phyloP scores from a whole-genome alignment of 1,140 invertebrate genomes.

The Limonius californicus region DNA sequence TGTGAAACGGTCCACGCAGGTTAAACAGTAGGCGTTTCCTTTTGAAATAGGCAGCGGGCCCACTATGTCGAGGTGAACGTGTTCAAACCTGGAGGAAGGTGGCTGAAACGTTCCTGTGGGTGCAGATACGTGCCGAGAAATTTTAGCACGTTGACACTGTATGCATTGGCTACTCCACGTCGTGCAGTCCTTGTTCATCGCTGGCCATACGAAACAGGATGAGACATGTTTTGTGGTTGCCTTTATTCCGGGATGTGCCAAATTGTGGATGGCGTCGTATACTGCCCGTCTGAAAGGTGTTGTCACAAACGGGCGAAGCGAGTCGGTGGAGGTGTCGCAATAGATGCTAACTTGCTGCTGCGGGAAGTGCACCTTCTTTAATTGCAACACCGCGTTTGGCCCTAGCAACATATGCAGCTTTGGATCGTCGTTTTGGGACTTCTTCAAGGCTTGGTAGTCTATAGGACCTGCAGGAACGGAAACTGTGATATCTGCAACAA shows the following conservation, averaged over 20 bases:
- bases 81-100: slow-evolving; percentile 31
- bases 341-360: not conserved
- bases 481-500: too few relatives aligned
- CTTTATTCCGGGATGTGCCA: too few relatives aligned
- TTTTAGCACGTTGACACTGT: slow-evolving; percentile 38
- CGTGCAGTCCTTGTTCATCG: too few relatives aligned
- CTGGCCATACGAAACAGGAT: too few relatives aligned
- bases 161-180: slow-evolving; percentile 35
- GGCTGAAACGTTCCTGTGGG: slow-evolving; percentile 30
- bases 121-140: slow-evolving; percentile 35
- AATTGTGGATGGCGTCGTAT: too few relatives aligned
- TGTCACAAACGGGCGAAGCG: too few relatives aligned
- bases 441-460: too few relatives aligned
- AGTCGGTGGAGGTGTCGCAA: not conserved
- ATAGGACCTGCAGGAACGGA: too few relatives aligned
- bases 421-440: slow-evolving; percentile 15
- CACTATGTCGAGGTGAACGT: slow-evolving; percentile 50
- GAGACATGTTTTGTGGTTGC: slow-evolving; percentile 42
- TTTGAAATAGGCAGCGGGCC: slow-evolving; percentile 35
- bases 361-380: not conserved
- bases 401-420: slow-evolving; percentile 14
- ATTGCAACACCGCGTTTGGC: not conserved
- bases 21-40: too few relatives aligned
- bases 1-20: slow-evolving; percentile 48
- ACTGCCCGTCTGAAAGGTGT: slow-evolving; percentile 24